Conservation (phyloP, 2,113 vertebrate genomes). For the Sylvietta virens region DNA sequence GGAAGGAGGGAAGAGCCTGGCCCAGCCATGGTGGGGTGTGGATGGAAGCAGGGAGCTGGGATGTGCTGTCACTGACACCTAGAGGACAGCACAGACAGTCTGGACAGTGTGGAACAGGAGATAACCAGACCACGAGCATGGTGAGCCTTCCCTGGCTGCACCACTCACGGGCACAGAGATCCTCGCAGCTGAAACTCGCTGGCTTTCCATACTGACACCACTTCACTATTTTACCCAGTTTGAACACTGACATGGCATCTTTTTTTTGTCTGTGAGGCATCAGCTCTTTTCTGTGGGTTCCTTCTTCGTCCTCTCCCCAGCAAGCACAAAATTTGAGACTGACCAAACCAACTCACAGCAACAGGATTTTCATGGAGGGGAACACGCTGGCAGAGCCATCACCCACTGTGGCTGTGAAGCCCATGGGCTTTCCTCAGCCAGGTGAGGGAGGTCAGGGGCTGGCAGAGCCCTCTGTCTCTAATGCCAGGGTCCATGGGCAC, state of each 20-base stretch:
- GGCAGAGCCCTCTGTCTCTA: not conserved
- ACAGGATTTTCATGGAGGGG: fast-evolving
- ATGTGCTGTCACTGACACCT: slow-evolving; percentile 51
- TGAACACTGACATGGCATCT: not conserved
- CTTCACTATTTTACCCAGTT: not conserved
- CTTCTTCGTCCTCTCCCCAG: not conserved
- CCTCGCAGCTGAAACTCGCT: fast-evolving
- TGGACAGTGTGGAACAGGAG: not conserved
- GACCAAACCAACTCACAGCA: fast-evolving
- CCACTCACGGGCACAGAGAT: fast-evolving
- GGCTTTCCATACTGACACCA: not conserved
- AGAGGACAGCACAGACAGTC: not conserved
- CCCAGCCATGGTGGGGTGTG: fast-evolving
- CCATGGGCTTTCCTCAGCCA: not conserved
- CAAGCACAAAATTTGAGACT: not conserved
- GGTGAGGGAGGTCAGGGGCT: not conserved
- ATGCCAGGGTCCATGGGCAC: fast-evolving
- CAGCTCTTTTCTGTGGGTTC: not conserved
- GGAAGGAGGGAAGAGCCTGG: not conserved
- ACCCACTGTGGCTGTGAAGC: no score
- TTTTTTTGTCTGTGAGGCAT: not conserved
- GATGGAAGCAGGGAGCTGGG: not conserved
- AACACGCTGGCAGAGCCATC: fast-evolving
- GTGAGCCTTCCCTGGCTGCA: not conserved
- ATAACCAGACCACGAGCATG: no score